Evolutionary conservation across 2,797 vertebrate genomes (phyloP).

Genomic region (Coilia nasus): DNA sequence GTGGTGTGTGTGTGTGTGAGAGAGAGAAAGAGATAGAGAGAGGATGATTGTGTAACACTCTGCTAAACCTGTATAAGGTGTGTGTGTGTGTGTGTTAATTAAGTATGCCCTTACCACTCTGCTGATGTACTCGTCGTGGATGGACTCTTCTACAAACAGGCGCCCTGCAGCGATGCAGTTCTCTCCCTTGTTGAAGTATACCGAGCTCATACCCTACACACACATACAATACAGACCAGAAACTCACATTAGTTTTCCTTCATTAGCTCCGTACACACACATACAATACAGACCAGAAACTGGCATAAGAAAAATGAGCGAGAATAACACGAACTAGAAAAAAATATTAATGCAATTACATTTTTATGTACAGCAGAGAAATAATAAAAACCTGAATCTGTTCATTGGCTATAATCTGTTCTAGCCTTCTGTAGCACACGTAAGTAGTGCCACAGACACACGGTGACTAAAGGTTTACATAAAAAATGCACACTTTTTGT

Average conservation of each 20-base stretch:
- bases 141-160: constrained; percentile 93
- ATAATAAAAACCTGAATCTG: too few relatives aligned
- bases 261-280: neutral
- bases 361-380: too few relatives aligned
- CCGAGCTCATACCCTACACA: constrained; percentile 91
- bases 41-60: too few relatives aligned
- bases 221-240: constrained; percentile 29
- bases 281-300: neutral
- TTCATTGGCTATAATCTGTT: neutral
- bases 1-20: constrained; percentile 10
- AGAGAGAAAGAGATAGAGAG: too few relatives aligned
- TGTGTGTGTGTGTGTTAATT: neutral
- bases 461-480: neutral
- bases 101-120: constrained; percentile 79
- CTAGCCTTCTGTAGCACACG: neutral
- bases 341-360: too few relatives aligned
- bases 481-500: too few relatives aligned
- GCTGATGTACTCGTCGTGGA: constrained; percentile 90
- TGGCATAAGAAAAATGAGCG: too few relatives aligned
- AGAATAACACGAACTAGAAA: too few relatives aligned
- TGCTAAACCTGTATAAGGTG: neutral
- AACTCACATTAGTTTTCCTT: constrained; percentile 7
- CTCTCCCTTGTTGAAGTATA: constrained; percentile 98
- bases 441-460: neutral
- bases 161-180: constrained; percentile 97